Evolutionary conservation across 2,113 vertebrate genomes (phyloP).

Genomic region (Sylvilagus bachmani): DNA sequence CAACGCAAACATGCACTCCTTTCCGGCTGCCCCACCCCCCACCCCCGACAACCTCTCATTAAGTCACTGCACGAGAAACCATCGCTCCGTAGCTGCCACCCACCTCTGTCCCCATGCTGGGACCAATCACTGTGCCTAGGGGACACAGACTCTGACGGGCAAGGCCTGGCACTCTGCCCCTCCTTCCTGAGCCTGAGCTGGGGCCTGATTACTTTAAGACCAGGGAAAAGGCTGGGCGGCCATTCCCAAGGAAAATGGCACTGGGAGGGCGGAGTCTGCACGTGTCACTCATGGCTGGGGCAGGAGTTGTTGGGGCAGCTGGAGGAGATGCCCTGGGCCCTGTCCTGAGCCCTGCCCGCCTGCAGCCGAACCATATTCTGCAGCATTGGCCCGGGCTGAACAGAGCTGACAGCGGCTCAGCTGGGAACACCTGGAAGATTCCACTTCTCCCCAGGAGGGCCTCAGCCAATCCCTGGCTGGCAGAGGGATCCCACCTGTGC

Average conservation of each 20-base stretch:
- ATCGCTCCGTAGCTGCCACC: neutral
- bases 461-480: neutral
- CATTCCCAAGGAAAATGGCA: neutral
- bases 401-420: neutral
- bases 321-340: neutral
- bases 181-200: neutral
- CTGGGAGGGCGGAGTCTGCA: fast-evolving
- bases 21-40: neutral
- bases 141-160: neutral
- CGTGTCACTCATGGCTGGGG: fast-evolving
- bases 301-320: too few species aligned
- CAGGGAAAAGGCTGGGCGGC: neutral
- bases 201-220: neutral
- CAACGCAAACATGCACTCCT: neutral
- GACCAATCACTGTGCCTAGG: fast-evolving
- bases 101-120: neutral
- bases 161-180: neutral
- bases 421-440: neutral
- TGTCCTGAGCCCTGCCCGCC: neutral
- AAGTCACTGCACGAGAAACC: neutral
- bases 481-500: neutral
- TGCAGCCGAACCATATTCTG: neutral
- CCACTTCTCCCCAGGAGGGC: neutral
- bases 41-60: neutral
- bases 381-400: neutral